Conservation (phyloP, 1,140 invertebrate species). For the Matsumurasca onukii region DNA sequence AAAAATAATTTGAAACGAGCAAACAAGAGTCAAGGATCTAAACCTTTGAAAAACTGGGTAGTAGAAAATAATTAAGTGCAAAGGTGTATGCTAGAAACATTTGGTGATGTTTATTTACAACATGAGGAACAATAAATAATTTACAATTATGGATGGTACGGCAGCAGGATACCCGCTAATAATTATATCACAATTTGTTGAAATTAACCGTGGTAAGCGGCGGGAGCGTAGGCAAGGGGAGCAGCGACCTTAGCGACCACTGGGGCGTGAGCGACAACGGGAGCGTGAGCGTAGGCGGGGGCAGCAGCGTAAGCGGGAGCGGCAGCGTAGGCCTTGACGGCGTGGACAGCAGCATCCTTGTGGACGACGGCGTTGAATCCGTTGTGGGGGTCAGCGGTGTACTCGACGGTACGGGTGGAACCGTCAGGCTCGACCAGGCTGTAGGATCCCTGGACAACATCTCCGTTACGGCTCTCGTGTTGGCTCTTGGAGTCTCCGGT, state of each 20-base stretch:
- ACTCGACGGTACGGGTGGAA: no score
- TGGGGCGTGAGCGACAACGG: slow-evolving; percentile 35
- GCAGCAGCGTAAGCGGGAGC: no score
- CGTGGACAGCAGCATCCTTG: slow-evolving; percentile 35
- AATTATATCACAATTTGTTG: slow-evolving; percentile 22
- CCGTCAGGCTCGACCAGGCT: no score
- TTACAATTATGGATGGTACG: slow-evolving; percentile 11
- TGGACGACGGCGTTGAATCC: no score
- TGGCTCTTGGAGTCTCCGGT: no score
- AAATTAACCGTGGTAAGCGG: slow-evolving; percentile 40
- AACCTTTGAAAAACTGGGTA: no score
- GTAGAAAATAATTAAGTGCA: background rate
- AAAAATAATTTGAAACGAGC: no score
- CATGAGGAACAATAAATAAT: slow-evolving; percentile 17
- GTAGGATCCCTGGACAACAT: no score
- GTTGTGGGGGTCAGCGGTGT: no score
- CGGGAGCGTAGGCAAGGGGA: slow-evolving; percentile 30
- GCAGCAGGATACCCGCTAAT: slow-evolving; percentile 27
- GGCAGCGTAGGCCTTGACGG: slow-evolving; percentile 20
- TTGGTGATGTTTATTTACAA: slow-evolving; percentile 12
- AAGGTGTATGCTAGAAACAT: slow-evolving; percentile 6
- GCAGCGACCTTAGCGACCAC: slow-evolving; percentile 36
- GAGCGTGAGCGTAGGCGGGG: no score
- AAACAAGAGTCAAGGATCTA: no score
- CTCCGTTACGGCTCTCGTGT: no score